Percentiles rank a stretch among this genome's conserved stretches.
Conservation (phyloP, 2,797 vertebrate genomes). For the Fistularia commersonii region DNA sequence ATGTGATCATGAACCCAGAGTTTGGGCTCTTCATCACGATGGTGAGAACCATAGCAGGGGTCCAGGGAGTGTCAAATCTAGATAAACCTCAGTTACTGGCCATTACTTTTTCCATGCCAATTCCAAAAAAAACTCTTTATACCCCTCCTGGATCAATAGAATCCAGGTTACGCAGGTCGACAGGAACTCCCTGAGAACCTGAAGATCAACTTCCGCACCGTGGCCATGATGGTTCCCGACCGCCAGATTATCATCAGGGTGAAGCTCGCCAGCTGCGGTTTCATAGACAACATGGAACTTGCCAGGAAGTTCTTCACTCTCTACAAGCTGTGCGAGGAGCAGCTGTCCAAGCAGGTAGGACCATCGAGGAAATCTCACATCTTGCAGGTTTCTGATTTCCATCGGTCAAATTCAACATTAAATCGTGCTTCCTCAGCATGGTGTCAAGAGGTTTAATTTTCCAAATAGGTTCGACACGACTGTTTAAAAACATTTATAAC, state of each 20-base stretch:
- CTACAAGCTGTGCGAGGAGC: slow-evolving; percentile 87
- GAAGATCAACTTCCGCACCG: slow-evolving; percentile 84
- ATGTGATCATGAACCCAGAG: slow-evolving; percentile 81
- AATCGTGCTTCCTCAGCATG: too few relatives aligned
- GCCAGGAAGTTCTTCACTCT: slow-evolving; percentile 85
- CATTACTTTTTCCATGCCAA: too few relatives aligned
- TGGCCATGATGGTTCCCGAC: slow-evolving; percentile 89
- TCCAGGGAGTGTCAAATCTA: not conserved
- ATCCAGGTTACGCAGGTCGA: slow-evolving; percentile 83
- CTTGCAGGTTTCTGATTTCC: too few relatives aligned
- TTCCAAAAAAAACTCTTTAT: not conserved
- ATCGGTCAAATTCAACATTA: too few relatives aligned
- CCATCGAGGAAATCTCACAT: too few relatives aligned
- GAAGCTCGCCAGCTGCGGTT: slow-evolving; percentile 85
- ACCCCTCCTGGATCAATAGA: slow-evolving; percentile 51
- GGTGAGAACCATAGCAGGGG: slow-evolving; percentile 52
- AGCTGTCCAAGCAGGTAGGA: slow-evolving; percentile 82
- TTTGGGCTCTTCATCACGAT: slow-evolving; percentile 86
- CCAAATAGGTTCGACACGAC: too few relatives aligned
- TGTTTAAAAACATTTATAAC: too few relatives aligned
- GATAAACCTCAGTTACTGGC: too few relatives aligned
- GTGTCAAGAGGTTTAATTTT: too few relatives aligned
- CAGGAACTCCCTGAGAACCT: slow-evolving; percentile 87
- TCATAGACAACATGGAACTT: slow-evolving; percentile 82
- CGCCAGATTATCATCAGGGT: slow-evolving; percentile 87